Conservation (phyloP, 2,113 vertebrate genomes). For the Manacus vitellinus region DNA sequence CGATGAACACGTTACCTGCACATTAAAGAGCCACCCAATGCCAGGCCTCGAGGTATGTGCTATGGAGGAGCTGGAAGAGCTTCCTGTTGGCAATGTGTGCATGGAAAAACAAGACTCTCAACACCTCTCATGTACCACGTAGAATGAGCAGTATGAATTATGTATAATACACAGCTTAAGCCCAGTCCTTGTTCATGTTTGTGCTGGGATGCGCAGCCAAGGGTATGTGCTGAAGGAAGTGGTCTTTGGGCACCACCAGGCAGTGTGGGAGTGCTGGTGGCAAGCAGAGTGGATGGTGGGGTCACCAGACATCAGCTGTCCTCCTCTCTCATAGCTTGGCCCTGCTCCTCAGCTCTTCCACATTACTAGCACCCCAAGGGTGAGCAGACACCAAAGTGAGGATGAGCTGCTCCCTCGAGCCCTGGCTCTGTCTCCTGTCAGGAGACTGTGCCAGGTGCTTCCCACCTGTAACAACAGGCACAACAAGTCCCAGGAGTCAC, state of each 20-base stretch:
- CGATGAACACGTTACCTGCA: not conserved
- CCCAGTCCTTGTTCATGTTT: rapidly evolving
- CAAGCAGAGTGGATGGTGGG: rapidly evolving
- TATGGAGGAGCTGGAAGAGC: not conserved
- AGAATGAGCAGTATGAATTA: not conserved
- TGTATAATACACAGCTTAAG: not conserved
- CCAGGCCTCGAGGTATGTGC: not conserved
- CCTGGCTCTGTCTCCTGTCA: not conserved
- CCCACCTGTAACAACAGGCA: not conserved
- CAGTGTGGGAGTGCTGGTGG: not conserved
- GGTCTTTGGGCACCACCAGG: rapidly evolving
- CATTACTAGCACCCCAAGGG: not conserved
- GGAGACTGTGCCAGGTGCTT: rapidly evolving
- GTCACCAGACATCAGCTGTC: not conserved
- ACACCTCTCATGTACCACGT: not conserved
- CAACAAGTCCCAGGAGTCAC: not conserved
- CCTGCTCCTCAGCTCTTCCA: not conserved
- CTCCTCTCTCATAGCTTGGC: not conserved
- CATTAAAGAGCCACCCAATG: not conserved
- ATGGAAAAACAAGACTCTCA: not conserved
- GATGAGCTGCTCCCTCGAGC: not conserved
- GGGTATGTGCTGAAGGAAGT: not conserved
- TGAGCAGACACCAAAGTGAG: rapidly evolving
- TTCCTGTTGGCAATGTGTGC: rapidly evolving
- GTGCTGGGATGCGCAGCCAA: not conserved